Base-by-base conservation (phyloP, 2,888 invertebrate species). In the Leptinotarsa tumamoca region DNA sequence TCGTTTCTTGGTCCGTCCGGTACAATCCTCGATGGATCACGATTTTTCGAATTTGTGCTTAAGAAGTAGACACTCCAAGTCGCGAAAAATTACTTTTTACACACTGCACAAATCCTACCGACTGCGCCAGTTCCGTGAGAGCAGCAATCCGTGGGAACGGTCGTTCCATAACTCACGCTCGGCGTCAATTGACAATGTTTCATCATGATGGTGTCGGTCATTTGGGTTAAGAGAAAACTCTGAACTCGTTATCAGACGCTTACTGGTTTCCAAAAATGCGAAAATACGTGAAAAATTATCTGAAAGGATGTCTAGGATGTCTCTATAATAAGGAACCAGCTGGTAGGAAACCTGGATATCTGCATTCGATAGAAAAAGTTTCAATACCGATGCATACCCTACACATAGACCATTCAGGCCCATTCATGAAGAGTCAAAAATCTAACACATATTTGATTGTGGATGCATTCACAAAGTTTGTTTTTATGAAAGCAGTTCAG, bases 121-220 rank as follows among this genome's bases (percentile, higher is more conserved):
- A 21, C 21, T 21, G 21, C 21, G 21, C 21, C 21, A 21, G 21
- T 21, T 21, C 21, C 1, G 21, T 21, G 21, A 21, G 21, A 21
- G 21, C 21, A 21, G 21, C 21, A 21, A 21, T 21, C 21, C 21
- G 21, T 21, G 21, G 21, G 21, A 21, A 21, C 21, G 21, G 21
- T 21, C 21, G 21, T 21, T 21, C 21, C 21, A 21, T 21, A 21
- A 21, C 21, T 21, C 21, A 21, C 68, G 80, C 86, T 21, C 83
- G 84, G 21, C 80, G 80, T 18, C 67, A 71, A 23, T 56, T 76
- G 10, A 61, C 72, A 7, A 43, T 56, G 23, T 76, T 81, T 54
- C 84, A 84, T 68, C 87, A 88, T 68, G 87, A 88, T 68, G 86
- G 87, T 17, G 77, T 83, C 18, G 87, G 86, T 15, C 86, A 88